phyloP scores from a whole-genome alignment of 2,888 invertebrate species.

The Oscheius myriophilus region DNA sequence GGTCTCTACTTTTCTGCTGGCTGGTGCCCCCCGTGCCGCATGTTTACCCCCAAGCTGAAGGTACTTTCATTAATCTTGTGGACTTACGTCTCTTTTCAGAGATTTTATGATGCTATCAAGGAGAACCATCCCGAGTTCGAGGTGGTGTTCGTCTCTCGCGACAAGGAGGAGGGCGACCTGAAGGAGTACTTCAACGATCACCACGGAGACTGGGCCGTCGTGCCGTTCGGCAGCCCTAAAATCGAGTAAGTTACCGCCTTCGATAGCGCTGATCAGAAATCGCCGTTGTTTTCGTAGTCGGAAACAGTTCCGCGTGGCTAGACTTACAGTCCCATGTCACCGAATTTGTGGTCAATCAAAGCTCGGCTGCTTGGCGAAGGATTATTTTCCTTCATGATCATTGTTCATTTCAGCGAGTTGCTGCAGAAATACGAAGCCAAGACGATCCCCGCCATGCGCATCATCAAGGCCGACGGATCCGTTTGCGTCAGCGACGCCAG shows the following conservation, averaged over 20 bases:
- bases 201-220: slow-evolving; percentile 63
- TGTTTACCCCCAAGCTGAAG: slow-evolving; percentile 68
- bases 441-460: slow-evolving; percentile 72
- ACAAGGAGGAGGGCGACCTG: slow-evolving; percentile 56
- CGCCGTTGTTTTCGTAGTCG: too few species aligned
- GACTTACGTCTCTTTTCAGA: slow-evolving; percentile 32
- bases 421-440: slow-evolving; percentile 64
- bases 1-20: slow-evolving; percentile 75
- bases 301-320: too few species aligned
- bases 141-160: slow-evolving; percentile 66
- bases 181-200: slow-evolving; percentile 65
- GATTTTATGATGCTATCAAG: slow-evolving; percentile 61
- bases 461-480: slow-evolving; percentile 73
- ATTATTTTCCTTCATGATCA: slow-evolving; percentile 6
- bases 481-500: slow-evolving; percentile 72
- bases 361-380: too few species aligned
- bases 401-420: slow-evolving; percentile 40
- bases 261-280: not conserved
- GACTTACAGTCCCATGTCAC: too few species aligned
- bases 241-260: slow-evolving; percentile 54
- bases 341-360: too few species aligned
- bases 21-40: slow-evolving; percentile 73
- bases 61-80: not conserved
- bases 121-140: slow-evolving; percentile 64
- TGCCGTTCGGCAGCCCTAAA: slow-evolving; percentile 61